phyloP scores from a whole-genome alignment of 2,113 vertebrate genomes.

The Chauna torquata region DNA sequence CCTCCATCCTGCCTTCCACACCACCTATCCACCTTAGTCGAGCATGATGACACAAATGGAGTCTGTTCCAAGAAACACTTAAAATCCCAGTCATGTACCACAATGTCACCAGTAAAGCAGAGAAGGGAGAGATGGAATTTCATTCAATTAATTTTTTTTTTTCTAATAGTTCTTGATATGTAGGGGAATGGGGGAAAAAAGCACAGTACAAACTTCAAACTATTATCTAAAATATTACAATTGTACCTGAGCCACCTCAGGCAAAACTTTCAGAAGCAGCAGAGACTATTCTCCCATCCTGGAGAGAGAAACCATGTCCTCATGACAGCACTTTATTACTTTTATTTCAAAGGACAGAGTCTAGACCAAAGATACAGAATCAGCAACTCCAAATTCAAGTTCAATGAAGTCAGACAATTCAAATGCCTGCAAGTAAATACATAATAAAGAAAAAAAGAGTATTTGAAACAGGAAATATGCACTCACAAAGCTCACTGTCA shows the following conservation, averaged over 20 bases:
- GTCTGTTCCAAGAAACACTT: neutral
- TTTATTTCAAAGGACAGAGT: conserved; percentile 51
- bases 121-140: neutral
- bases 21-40: neutral
- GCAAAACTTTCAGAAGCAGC: neutral
- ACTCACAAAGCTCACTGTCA: conserved; percentile 2
- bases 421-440: conserved; percentile 37
- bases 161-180: neutral
- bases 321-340: neutral
- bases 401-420: conserved; percentile 34
- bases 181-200: neutral
- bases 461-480: neutral
- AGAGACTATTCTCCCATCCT: neutral
- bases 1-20: neutral
- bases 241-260: neutral
- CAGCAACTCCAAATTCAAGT: conserved; percentile 36
- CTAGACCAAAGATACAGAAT: conserved; percentile 33
- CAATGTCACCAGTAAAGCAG: neutral
- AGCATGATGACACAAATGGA: neutral
- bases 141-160: neutral
- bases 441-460: neutral
- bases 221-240: neutral
- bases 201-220: neutral
- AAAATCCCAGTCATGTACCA: neutral
- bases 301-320: neutral